A percentile compares a stretch with the other conserved stretches of the same genome.
phyloP scores from a whole-genome alignment of 2,888 invertebrate species.

The Melipona beecheii region DNA sequence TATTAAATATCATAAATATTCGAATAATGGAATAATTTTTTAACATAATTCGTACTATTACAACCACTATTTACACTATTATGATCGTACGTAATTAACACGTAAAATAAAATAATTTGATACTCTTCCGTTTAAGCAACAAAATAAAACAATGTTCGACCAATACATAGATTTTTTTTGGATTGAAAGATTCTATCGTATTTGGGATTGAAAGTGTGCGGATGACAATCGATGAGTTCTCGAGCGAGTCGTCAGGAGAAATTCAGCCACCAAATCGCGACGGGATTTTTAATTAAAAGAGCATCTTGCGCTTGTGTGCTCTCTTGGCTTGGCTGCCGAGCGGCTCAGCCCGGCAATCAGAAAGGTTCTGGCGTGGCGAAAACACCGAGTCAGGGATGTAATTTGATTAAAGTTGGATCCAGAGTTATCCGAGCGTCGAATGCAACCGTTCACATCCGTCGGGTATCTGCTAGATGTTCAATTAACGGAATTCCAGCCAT shows the following conservation, averaged over 20 bases:
- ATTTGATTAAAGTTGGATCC: slow-evolving; percentile 74
- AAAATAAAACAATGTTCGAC: too few species aligned
- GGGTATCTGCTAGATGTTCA: slow-evolving; percentile 69
- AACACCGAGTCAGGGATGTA: slow-evolving; percentile 71
- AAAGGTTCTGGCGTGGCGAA: slow-evolving; percentile 56
- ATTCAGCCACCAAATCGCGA: slow-evolving; percentile 16
- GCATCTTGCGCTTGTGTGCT: slow-evolving; percentile 25
- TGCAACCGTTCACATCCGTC: slow-evolving; percentile 67
- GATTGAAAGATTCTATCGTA: too few species aligned
- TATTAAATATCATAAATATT: too few species aligned
- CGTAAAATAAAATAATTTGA: too few species aligned
- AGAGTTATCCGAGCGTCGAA: slow-evolving; percentile 69
- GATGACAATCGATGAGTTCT: background rate
- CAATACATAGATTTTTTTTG: too few species aligned
- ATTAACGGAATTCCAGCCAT: slow-evolving; percentile 74
- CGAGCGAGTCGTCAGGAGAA: background rate
- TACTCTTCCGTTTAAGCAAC: too few species aligned
- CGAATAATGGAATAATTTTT: too few species aligned
- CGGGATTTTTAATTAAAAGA: slow-evolving; percentile 63
- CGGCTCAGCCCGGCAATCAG: slow-evolving; percentile 47
- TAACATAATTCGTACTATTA: too few species aligned
- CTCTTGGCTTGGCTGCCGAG: slow-evolving; percentile 32
- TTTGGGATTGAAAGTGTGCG: background rate
- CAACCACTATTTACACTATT: too few species aligned
- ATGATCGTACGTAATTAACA: too few species aligned